Evolutionary conservation across 2,797 vertebrate genomes (phyloP), one percentile per base, ranked within the genome.

Genomic region (Ceyx erithaca): DNA sequence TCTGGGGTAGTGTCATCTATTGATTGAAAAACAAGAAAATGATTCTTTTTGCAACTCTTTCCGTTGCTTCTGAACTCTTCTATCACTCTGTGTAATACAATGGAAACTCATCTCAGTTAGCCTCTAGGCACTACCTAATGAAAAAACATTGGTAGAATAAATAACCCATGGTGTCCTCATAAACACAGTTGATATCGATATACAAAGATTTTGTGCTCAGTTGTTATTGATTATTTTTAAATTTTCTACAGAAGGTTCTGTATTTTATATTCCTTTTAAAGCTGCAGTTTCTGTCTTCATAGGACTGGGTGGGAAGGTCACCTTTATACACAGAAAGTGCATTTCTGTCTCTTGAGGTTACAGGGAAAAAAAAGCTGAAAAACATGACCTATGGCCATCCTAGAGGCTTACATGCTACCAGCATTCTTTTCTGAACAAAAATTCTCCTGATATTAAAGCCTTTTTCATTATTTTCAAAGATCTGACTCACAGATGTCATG

Each of bases 341-440:
- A 58, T 72, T 79, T 91, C 55, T 90, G 17, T 91, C 67, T 72
- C 54, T 69, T 66, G 40, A 76, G 59, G 20, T 59, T 91, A 20
- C 63, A 79, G 62, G 20, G 26, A 21, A 78, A 55, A 55, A 78
- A 93, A 92, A 59, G 55, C 75, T 81, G 70, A 84, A 84, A 91
- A 92, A 68, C 37, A 59, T 70, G 55, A 91, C 63, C 78, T 68
- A 7, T 45, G 43, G 51, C 18, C 59, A 79, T 90, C 55, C 67
- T 72, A 69, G 63, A 59, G 63, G 40, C 63, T 91, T 92, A 80
- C 35, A 87, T 68, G 46, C 54, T 86, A 40, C 86, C 37, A 58
- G 78, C 79, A 86, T 80, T 81, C 84, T 90, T 78, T 81, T 69
- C 28, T 79, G 45, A 57, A 80, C 13, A 90, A 69, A 87, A 83